Conservation (phyloP, 2,888 invertebrate genomes). For the Chironomus riparius region DNA sequence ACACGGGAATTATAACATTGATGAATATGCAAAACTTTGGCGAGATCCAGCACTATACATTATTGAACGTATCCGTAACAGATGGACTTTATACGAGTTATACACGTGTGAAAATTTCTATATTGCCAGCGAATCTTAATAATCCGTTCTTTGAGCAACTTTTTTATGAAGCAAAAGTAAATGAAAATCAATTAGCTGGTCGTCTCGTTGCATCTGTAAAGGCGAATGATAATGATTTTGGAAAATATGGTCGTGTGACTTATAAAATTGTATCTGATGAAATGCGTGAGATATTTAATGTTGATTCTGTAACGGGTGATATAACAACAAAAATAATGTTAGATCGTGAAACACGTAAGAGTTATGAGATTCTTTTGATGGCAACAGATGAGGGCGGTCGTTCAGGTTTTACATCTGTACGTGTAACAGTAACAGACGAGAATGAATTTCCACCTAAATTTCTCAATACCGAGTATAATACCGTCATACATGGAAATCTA, state of each 20-base stretch:
- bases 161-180: slow-evolving; percentile 67
- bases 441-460: slow-evolving; percentile 79
- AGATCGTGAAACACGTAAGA: slow-evolving; percentile 61
- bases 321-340: slow-evolving; percentile 59
- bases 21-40: slow-evolving; percentile 67
- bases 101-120: slow-evolving; percentile 68
- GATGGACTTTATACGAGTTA: slow-evolving; percentile 93
- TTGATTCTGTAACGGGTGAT: slow-evolving; percentile 63
- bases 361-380: slow-evolving; percentile 66
- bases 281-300: slow-evolving; percentile 61
- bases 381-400: slow-evolving; percentile 76
- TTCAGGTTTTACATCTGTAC: slow-evolving; percentile 62
- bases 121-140: slow-evolving; percentile 67
- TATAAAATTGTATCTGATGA: slow-evolving; percentile 72
- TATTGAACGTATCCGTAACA: slow-evolving; percentile 86
- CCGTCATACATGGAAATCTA: slow-evolving; percentile 55
- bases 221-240: slow-evolving; percentile 75
- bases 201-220: slow-evolving; percentile 62
- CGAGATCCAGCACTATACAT: slow-evolving; percentile 50
- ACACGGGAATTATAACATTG: slow-evolving; percentile 54
- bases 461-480: slow-evolving; percentile 66
- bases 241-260: slow-evolving; percentile 61
- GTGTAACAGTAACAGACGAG: slow-evolving; percentile 71
- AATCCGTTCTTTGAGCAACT: slow-evolving; percentile 70
- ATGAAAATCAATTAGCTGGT: slow-evolving; percentile 73